These are phyloP conservation scores for Pycnomerus fuliginosus DNA, from an alignment of 2,888 invertebrate species.

Conservation along the genomic window DNA sequence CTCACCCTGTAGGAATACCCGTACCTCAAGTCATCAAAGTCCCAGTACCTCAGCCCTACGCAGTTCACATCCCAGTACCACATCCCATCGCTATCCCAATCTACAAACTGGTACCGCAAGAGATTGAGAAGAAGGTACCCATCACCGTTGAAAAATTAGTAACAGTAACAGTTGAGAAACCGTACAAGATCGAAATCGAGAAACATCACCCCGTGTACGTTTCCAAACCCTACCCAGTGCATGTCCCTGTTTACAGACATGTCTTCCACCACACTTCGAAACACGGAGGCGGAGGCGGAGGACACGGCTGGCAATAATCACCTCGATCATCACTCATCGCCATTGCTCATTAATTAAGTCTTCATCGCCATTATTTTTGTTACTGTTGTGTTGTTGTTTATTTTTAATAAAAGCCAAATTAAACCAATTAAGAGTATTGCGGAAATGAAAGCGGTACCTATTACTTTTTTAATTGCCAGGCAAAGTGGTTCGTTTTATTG, in stretches of 20 bases:
- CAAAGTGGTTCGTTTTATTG: no score
- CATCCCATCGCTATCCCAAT: slow-evolving; percentile 73
- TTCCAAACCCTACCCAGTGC: slow-evolving; percentile 72
- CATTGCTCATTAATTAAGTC: slow-evolving; percentile 13
- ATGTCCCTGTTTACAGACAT: slow-evolving; percentile 73
- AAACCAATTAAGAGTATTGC: no score
- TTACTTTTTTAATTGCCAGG: no score
- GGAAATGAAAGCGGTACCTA: no score
- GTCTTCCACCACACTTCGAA: slow-evolving; percentile 62
- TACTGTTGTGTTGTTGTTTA: slow-evolving; percentile 16
- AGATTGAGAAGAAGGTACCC: slow-evolving; percentile 71
- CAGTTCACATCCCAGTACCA: slow-evolving; percentile 69
- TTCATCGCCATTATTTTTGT: slow-evolving; percentile 19
- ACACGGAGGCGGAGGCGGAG: slow-evolving; percentile 34
- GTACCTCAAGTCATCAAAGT: slow-evolving; percentile 67
- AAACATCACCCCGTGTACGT: slow-evolving; percentile 67
- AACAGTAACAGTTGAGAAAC: slow-evolving; percentile 70
- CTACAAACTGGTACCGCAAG: slow-evolving; percentile 71
- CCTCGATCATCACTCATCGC: slow-evolving; percentile 11
- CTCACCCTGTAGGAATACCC: slow-evolving; percentile 70
- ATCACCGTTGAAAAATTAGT: slow-evolving; percentile 73
- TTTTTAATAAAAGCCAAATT: no score
- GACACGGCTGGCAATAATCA: slow-evolving; percentile 30
- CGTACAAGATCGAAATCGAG: slow-evolving; percentile 73
- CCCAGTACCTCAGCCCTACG: slow-evolving; percentile 73